phyloP scores from a whole-genome alignment of 2,113 vertebrate species.

The Xyliphius kryptos region DNA sequence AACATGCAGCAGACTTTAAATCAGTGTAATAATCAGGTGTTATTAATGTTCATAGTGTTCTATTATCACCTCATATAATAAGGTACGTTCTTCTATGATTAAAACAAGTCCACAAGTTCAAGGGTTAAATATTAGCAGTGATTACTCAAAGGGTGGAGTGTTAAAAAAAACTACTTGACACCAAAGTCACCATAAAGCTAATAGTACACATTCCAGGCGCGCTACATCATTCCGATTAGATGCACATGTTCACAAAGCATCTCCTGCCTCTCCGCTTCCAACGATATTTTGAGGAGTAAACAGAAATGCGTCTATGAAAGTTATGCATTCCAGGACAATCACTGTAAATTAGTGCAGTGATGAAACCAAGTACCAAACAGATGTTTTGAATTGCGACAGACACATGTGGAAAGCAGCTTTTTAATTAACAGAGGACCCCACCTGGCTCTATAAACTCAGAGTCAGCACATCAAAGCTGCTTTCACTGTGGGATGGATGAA shows the following conservation, averaged over 20 bases:
- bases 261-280: constrained; percentile 34
- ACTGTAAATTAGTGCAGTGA: constrained; percentile 39
- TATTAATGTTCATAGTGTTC: no score
- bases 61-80: no score
- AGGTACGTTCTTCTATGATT: no score
- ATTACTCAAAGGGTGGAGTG: no score
- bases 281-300: constrained; percentile 36
- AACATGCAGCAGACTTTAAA: no score
- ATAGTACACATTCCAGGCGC: constrained; percentile 36
- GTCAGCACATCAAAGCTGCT: constrained; percentile 33
- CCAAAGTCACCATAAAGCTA: constrained; percentile 37
- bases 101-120: no score
- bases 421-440: constrained; percentile 45
- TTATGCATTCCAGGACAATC: constrained; percentile 42
- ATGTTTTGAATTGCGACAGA: constrained; percentile 35
- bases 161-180: constrained; percentile 24
- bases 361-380: constrained; percentile 39
- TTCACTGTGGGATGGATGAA: constrained; percentile 26
- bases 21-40: no score
- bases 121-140: no score
- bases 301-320: constrained; percentile 35
- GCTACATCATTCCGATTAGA: constrained; percentile 36
- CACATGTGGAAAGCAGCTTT: constrained; percentile 41
- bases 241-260: constrained; percentile 39
- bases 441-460: constrained; percentile 43